A percentile compares a stretch with the other conserved stretches of the same genome.
Conservation (phyloP, 2,113 vertebrate genomes). For the Leiothrix lutea region DNA sequence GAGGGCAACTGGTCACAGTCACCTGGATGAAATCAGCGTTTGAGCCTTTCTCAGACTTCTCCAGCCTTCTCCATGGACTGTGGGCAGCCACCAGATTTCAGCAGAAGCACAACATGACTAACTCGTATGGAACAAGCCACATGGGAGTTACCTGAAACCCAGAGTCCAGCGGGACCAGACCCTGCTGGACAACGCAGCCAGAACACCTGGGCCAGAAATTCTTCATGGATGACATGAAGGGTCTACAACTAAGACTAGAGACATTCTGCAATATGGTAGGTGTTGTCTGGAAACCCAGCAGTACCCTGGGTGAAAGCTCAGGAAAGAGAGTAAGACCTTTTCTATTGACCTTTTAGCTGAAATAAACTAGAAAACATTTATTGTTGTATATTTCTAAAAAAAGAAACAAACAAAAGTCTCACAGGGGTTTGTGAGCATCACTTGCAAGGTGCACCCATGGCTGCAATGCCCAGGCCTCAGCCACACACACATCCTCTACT, state of each 20-base stretch:
- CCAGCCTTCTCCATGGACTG: fast-evolving
- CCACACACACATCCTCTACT: background rate
- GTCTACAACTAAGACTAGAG: background rate
- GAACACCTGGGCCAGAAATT: background rate
- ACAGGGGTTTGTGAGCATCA: background rate
- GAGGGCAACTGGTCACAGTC: background rate
- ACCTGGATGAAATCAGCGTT: background rate
- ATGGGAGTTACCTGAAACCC: background rate
- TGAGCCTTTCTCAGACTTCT: background rate
- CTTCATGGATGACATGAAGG: background rate
- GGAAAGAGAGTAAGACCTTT: background rate
- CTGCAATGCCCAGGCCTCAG: background rate
- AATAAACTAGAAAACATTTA: conserved; percentile 33
- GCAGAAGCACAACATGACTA: background rate
- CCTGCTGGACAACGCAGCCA: background rate
- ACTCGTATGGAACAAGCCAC: background rate
- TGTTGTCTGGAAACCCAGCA: conserved; percentile 21
- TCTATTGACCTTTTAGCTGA: background rate
- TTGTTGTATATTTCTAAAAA: conserved; percentile 28
- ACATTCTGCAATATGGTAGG: background rate
- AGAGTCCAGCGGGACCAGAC: background rate
- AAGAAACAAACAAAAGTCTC: background rate
- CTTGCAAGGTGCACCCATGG: background rate
- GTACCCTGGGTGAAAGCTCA: background rate
- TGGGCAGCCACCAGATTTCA: background rate